Evolutionary conservation across 2,888 invertebrate species (phyloP).

Genomic region (Thymelicus sylvestris): DNA sequence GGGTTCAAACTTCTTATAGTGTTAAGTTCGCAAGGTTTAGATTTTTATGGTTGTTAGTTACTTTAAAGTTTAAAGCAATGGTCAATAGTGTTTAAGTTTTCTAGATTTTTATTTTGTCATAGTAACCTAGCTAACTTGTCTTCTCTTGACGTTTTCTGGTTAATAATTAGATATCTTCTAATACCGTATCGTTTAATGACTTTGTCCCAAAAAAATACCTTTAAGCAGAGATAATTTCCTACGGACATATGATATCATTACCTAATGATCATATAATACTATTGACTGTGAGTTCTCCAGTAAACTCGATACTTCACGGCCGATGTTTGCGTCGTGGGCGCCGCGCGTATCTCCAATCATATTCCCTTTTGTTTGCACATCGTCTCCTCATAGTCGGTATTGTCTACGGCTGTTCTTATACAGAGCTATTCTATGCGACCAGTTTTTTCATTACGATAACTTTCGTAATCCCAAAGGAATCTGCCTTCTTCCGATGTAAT

Average conservation of each 20-base stretch:
- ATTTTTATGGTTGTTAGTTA: too few relatives aligned
- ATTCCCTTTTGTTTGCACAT: slow-evolving; percentile 71
- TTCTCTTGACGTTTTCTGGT: too few relatives aligned
- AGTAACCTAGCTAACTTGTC: too few relatives aligned
- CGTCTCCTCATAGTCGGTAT: slow-evolving; percentile 62
- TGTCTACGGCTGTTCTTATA: slow-evolving; percentile 43
- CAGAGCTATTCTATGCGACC: slow-evolving; percentile 5
- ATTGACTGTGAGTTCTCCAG: not conserved
- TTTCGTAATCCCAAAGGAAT: slow-evolving; percentile 4
- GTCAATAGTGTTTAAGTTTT: too few relatives aligned
- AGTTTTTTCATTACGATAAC: slow-evolving; percentile 34
- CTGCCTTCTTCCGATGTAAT: not conserved
- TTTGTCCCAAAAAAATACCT: too few relatives aligned
- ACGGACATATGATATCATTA: too few relatives aligned
- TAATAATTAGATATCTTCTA: too few relatives aligned
- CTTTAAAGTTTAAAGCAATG: too few relatives aligned
- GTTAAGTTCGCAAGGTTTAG: too few relatives aligned
- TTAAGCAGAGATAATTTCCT: too few relatives aligned
- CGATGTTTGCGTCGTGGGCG: slow-evolving; percentile 46
- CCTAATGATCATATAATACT: not conserved
- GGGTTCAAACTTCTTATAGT: not conserved
- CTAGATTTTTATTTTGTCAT: too few relatives aligned
- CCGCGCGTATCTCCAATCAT: slow-evolving; percentile 64
- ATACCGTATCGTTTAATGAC: too few relatives aligned
- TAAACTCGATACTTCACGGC: slow-evolving; percentile 42